Base-by-base conservation (phyloP, 2,888 invertebrate species). In the Himalopsyche kuldschensis region DNA sequence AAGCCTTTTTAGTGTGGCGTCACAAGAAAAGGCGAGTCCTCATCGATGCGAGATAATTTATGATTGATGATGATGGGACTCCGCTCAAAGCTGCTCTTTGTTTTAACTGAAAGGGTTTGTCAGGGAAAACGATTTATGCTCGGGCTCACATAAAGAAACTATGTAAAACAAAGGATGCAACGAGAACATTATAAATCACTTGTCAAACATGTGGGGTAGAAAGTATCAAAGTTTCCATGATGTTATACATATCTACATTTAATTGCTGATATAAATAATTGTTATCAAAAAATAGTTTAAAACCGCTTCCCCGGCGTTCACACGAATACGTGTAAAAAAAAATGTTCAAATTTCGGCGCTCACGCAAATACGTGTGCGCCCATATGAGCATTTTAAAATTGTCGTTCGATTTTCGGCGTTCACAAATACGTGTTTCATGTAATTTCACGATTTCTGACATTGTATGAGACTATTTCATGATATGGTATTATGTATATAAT, bases 41-140 rank as follows among this genome's bases (percentile, higher is more conserved):
- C 83, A 83, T 83, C 83, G 83, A 83, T 80, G 83, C 80, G 79
- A 75, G 83, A 83, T 83, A 83, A 83, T 83, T 83, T 83, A 83
- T 83, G 83, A 83, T 83, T 83, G 83, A 83, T 83, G 82, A 75
- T 79, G 82, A 82, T 82, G 83, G 79, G 79, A 79, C 79, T 79
- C 32, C 82, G 82, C 77, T 82, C 82, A 55, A 78, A 48, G 78
- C 35, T 31, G 46, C 78, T 48, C 78, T 82, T 82, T 82, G 82
- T 82, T 82, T 47, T 20, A 41, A 46, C 41, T 55, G 75, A 83
- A 83, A 83, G 83, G 83, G 83, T 76, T 79, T 32, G 76, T 48
- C n/a, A 32, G 35, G 82, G 63, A 82, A 82, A 78, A 83, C 83
- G 83, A 83, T 83, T 79, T 75, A 76, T 76, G 6, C 31, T 6